Percentiles rank a stretch among this genome's conserved stretches.
phyloP scores from a whole-genome alignment of 2,888 invertebrate genomes.

The Cheiracanthium punctorium region DNA sequence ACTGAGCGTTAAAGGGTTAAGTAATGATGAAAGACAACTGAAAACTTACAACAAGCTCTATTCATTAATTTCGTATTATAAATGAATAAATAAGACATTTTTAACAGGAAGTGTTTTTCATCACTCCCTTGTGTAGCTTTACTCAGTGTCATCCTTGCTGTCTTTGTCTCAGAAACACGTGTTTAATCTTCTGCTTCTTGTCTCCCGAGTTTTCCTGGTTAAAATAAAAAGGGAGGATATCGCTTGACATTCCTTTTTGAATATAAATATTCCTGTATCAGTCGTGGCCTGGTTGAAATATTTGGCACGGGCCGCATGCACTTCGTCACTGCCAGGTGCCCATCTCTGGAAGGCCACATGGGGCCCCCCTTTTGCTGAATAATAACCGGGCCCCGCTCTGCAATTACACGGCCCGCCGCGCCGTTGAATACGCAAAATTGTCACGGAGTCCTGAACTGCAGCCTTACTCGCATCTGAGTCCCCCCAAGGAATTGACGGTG shows the following conservation, averaged over 20 bases:
- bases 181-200: not conserved
- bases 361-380: constrained; percentile 56
- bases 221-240: not conserved
- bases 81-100: no score
- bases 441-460: constrained; percentile 46
- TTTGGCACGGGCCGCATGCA: constrained; percentile 21
- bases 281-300: constrained; percentile 47
- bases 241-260: constrained; percentile 16
- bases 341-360: constrained; percentile 50
- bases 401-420: constrained; percentile 64
- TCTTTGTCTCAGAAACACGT: not conserved
- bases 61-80: no score
- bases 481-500: constrained; percentile 14
- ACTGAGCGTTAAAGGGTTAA: no score
- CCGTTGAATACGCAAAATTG: constrained; percentile 67
- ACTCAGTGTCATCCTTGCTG: no score
- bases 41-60: no score
- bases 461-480: constrained; percentile 33
- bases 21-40: no score
- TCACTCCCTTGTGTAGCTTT: no score
- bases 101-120: no score
- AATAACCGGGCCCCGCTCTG: constrained; percentile 48
- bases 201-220: not conserved
- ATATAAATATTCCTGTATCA: constrained; percentile 51
- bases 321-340: constrained; percentile 62